These are phyloP conservation scores for Malthinus seriepunctatus DNA, from an alignment of 2,888 invertebrate genomes.

Conservation along the genomic window DNA sequence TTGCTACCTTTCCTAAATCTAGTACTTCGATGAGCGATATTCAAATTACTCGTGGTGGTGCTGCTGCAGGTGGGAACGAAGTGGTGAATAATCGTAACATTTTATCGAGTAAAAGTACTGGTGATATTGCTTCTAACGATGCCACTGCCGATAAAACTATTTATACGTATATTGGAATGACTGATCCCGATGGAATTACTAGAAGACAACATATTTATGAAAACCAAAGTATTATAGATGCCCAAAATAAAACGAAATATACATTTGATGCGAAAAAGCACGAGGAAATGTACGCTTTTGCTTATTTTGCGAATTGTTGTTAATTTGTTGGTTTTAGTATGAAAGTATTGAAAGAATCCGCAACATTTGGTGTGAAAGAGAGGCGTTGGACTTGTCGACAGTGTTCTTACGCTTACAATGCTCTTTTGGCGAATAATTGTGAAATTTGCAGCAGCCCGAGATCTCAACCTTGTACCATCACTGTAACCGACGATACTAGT, in stretches of 20 bases:
- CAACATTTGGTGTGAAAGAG: slow-evolving; percentile 48
- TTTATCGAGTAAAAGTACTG: slow-evolving; percentile 46
- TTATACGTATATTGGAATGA: slow-evolving; percentile 53
- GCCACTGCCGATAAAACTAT: slow-evolving; percentile 40
- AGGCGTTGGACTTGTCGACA: slow-evolving; percentile 87
- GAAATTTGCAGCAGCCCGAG: slow-evolving; percentile 78
- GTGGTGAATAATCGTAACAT: slow-evolving; percentile 36
- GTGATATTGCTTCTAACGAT: slow-evolving; percentile 41
- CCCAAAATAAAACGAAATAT: slow-evolving; percentile 41
- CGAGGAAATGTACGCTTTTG: slow-evolving; percentile 44
- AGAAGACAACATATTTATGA: slow-evolving; percentile 48
- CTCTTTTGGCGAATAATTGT: slow-evolving; percentile 77
- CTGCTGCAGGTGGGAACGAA: slow-evolving; percentile 11
- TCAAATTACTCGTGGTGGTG: slow-evolving; percentile 43
- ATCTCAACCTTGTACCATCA: slow-evolving; percentile 70
- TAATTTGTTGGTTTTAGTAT: slow-evolving; percentile 38
- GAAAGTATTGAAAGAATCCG: slow-evolving; percentile 44
- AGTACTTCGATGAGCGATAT: slow-evolving; percentile 54
- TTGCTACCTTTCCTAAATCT: slow-evolving; percentile 48
- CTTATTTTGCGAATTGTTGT: neutral
- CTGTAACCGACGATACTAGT: slow-evolving; percentile 63
- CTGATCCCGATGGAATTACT: slow-evolving; percentile 43
- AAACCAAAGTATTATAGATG: slow-evolving; percentile 49
- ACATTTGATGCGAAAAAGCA: slow-evolving; percentile 47
- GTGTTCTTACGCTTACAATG: slow-evolving; percentile 88